phyloP scores from a whole-genome alignment of 2,797 vertebrate species.

The Sebastes dallii region DNA sequence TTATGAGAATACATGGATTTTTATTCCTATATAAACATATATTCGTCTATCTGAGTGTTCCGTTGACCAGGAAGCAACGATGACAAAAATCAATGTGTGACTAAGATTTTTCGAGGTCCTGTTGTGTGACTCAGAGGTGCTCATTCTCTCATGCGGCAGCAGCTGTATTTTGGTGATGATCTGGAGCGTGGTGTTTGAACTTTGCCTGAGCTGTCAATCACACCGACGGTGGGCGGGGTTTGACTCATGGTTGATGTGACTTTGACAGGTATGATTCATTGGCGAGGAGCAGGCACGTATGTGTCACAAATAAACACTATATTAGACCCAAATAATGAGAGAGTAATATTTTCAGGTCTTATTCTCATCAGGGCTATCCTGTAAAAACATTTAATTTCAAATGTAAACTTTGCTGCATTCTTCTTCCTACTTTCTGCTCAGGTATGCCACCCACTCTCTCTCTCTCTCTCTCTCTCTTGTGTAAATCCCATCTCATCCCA shows the following conservation, averaged over 20 bases:
- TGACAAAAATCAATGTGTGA: constrained; percentile 36
- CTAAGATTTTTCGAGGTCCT: constrained; percentile 34
- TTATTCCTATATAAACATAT: neutral
- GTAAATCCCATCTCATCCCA: constrained; percentile 50
- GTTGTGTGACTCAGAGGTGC: constrained; percentile 59
- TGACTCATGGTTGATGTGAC: constrained; percentile 74
- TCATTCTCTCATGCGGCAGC: constrained; percentile 30
- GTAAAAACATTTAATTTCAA: neutral
- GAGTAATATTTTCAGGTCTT: neutral
- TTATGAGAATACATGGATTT: neutral
- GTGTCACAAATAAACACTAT: constrained; percentile 34
- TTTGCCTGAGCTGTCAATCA: constrained; percentile 72
- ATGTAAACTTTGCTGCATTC: neutral
- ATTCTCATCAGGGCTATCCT: neutral
- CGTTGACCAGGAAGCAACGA: constrained; percentile 19
- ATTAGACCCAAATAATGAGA: neutral
- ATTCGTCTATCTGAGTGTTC: neutral
- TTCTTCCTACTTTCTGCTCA: constrained; percentile 16
- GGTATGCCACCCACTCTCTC: constrained; percentile 37
- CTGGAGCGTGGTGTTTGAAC: constrained; percentile 59
- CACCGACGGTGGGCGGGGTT: constrained; percentile 61
- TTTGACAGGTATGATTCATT: constrained; percentile 78
- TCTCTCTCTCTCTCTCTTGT: constrained; percentile 8
- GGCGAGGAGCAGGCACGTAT: constrained; percentile 5
- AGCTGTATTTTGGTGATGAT: constrained; percentile 64